phyloP scores from a whole-genome alignment of 2,888 invertebrate species.

The Acrobasis repandana region DNA sequence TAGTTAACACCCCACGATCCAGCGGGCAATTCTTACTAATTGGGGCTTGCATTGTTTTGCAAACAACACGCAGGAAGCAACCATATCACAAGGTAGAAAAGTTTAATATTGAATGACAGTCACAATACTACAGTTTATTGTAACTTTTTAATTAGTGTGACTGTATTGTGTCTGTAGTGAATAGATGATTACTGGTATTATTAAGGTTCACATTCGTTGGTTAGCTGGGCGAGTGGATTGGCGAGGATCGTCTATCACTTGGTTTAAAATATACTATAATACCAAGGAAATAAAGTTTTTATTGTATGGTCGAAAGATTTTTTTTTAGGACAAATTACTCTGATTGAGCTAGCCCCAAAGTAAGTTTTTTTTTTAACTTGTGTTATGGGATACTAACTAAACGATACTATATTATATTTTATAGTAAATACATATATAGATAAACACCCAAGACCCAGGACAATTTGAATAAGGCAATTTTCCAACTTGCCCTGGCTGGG shows the following conservation, averaged over 20 bases:
- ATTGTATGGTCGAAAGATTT: too few relatives aligned
- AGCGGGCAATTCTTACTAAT: constrained; percentile 40
- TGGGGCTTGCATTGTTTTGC: constrained; percentile 37
- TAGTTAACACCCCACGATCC: constrained; percentile 28
- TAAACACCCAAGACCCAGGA: too few relatives aligned
- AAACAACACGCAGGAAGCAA: background rate
- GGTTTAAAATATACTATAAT: too few relatives aligned
- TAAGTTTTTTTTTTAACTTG: too few relatives aligned
- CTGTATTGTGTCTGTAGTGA: constrained; percentile 42
- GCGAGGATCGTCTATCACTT: too few relatives aligned
- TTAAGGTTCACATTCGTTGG: constrained; percentile 1
- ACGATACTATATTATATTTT: too few relatives aligned
- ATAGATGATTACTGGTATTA: constrained; percentile 34
- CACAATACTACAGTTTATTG: constrained; percentile 34
- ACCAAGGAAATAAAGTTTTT: too few relatives aligned
- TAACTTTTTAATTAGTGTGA: constrained; percentile 51
- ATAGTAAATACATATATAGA: too few relatives aligned
- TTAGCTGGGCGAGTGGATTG: background rate
- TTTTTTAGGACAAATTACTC: background rate
- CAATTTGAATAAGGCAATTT: too few relatives aligned
- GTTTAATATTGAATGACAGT: constrained; percentile 23
- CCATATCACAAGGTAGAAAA: constrained; percentile 15
- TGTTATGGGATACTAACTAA: too few relatives aligned
- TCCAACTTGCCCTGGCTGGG: too few relatives aligned
- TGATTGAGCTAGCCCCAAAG: too few relatives aligned